phyloP scores from a whole-genome alignment of 2,113 vertebrate species.

The Rhodinocichla rosea region DNA sequence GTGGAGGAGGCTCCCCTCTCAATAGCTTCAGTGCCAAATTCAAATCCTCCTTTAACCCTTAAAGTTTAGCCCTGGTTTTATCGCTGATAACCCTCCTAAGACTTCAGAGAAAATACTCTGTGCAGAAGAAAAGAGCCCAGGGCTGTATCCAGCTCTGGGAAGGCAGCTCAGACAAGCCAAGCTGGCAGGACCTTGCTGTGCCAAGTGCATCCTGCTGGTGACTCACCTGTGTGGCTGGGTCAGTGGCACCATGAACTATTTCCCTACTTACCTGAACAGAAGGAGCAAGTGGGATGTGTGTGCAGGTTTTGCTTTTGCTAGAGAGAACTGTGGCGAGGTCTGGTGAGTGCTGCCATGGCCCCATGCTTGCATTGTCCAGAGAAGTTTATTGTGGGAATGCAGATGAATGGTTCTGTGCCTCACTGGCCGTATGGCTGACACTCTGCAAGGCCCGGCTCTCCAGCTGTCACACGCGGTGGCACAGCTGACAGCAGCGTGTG shows the following conservation, averaged over 20 bases:
- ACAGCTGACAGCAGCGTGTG: background rate
- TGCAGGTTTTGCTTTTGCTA: background rate
- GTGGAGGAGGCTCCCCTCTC: background rate
- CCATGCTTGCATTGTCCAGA: accelerated
- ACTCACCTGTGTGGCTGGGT: background rate
- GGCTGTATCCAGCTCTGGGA: background rate
- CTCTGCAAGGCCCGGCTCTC: background rate
- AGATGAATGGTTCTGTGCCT: background rate
- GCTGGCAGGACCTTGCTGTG: background rate
- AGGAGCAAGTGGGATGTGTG: accelerated
- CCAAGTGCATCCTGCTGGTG: background rate
- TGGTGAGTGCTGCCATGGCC: background rate
- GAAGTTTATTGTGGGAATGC: background rate
- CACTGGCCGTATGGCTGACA: background rate
- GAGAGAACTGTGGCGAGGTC: background rate
- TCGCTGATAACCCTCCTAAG: background rate
- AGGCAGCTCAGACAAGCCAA: background rate
- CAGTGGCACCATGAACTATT: background rate
- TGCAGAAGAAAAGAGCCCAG: background rate
- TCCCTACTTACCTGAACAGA: background rate
- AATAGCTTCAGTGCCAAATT: background rate
- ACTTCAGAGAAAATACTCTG: background rate
- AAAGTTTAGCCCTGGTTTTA: background rate
- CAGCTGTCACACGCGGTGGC: background rate
- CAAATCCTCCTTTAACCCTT: background rate